These are phyloP conservation scores for Latrodectus geometricus DNA, from an alignment of 1,140 invertebrate genomes.

Conservation along the genomic window DNA sequence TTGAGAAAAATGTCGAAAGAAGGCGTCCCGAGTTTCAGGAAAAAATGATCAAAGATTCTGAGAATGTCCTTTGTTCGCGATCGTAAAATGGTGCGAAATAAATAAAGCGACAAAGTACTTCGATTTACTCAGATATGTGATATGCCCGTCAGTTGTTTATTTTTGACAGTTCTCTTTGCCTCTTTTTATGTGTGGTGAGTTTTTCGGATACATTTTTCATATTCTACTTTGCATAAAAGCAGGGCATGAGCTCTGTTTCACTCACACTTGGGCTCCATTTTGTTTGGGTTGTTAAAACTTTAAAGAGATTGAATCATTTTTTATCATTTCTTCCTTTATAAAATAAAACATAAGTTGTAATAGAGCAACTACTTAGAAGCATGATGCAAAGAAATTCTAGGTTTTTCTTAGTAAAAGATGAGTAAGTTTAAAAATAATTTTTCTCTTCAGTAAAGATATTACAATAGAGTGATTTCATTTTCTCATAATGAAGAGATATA, in stretches of 20 bases:
- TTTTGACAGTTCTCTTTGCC: neutral
- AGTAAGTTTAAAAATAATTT: too few relatives aligned
- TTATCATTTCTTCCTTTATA: too few relatives aligned
- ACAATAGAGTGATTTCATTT: too few relatives aligned
- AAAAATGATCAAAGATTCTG: constrained; percentile 21
- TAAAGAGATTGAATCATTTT: too few relatives aligned
- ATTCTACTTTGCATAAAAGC: neutral
- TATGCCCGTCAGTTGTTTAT: neutral
- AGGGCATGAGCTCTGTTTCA: neutral
- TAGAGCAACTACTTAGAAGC: too few relatives aligned
- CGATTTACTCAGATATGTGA: neutral
- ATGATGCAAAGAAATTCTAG: too few relatives aligned
- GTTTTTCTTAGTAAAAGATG: too few relatives aligned
- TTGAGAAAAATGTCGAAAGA: neutral
- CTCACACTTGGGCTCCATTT: too few relatives aligned
- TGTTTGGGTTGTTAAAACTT: too few relatives aligned
- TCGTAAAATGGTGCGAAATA: constrained; percentile 16
- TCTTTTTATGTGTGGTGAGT: neutral
- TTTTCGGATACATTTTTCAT: neutral
- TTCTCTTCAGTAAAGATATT: too few relatives aligned
- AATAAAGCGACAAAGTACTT: constrained; percentile 3
- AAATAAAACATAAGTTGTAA: too few relatives aligned
- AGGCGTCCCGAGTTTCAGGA: neutral
- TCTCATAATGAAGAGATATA: too few relatives aligned
- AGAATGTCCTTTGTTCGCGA: neutral